phyloP scores from a whole-genome alignment of 2,888 invertebrate species.

The Pyrocoelia pectoralis region DNA sequence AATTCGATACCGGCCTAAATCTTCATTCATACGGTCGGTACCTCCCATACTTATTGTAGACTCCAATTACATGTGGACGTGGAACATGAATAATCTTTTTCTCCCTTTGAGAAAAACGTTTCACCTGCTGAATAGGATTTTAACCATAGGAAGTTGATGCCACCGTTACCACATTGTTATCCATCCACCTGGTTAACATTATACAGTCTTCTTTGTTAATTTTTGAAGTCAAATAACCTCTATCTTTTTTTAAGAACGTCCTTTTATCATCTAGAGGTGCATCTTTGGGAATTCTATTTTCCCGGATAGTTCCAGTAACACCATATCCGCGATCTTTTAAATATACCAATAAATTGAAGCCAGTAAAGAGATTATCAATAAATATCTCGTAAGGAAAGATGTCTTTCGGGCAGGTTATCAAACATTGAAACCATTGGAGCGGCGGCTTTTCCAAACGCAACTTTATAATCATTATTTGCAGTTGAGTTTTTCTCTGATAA shows the following conservation, averaged over 20 bases:
- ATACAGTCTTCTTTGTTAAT: constrained; percentile 36
- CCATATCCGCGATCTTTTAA: constrained; percentile 37
- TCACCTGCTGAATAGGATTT: constrained; percentile 19
- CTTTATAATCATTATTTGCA: too few relatives aligned
- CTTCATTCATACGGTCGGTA: too few relatives aligned
- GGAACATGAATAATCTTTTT: too few relatives aligned
- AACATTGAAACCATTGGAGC: constrained; percentile 35
- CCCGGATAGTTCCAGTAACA: constrained; percentile 42
- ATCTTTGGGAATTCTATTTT: constrained; percentile 40
- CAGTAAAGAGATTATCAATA: constrained; percentile 39
- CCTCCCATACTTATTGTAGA: too few relatives aligned
- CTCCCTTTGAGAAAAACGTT: too few relatives aligned
- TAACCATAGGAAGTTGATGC: constrained; percentile 39
- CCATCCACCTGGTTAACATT: constrained; percentile 41
- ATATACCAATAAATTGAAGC: constrained; percentile 19
- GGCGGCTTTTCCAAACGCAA: constrained; percentile 31
- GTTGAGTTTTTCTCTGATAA: too few relatives aligned
- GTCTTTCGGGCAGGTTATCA: constrained; percentile 29
- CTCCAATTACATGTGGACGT: too few relatives aligned
- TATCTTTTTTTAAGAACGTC: constrained; percentile 21
- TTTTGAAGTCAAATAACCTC: constrained; percentile 21
- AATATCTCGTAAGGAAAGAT: constrained; percentile 31
- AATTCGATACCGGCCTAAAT: too few relatives aligned
- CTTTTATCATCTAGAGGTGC: constrained; percentile 38
- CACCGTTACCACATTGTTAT: constrained; percentile 45